These are phyloP conservation scores for Gari tellinella DNA, from an alignment of 2,888 invertebrate species.

Conservation along the genomic window DNA sequence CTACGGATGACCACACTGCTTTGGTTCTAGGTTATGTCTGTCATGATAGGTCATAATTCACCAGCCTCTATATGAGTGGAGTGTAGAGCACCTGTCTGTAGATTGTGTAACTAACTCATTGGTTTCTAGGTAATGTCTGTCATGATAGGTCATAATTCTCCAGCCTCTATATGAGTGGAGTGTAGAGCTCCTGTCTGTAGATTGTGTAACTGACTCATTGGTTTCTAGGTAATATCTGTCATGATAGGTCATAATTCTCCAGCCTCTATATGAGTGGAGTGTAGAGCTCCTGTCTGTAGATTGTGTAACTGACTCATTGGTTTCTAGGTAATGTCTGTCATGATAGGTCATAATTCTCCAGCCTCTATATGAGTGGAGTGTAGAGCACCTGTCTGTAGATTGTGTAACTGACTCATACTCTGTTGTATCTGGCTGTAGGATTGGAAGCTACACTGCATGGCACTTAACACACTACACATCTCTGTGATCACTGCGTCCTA, in stretches of 20 bases:
- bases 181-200: conserved; percentile 48
- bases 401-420: conserved; percentile 62
- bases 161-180: conserved; percentile 54
- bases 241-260: too few relatives aligned
- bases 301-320: conserved; percentile 62
- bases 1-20: too few relatives aligned
- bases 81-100: conserved; percentile 49
- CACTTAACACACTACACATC: conserved; percentile 67
- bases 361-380: conserved; percentile 42
- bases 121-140: too few relatives aligned
- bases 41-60: too few relatives aligned
- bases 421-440: conserved; percentile 70
- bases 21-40: too few relatives aligned
- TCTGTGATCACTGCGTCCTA: conserved; percentile 73
- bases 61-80: too few relatives aligned
- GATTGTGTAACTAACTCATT: conserved; percentile 59
- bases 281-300: conserved; percentile 45
- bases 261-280: conserved; percentile 56
- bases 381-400: conserved; percentile 43
- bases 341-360: not conserved
- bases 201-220: conserved; percentile 61
- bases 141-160: too few relatives aligned
- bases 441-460: conserved; percentile 72
- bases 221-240: too few relatives aligned
- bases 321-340: too few relatives aligned